Percentiles rank a stretch among this genome's conserved stretches.
Evolutionary conservation across 2,797 vertebrate species (phyloP).

Genomic region (Oceanodroma leucorhoa): DNA sequence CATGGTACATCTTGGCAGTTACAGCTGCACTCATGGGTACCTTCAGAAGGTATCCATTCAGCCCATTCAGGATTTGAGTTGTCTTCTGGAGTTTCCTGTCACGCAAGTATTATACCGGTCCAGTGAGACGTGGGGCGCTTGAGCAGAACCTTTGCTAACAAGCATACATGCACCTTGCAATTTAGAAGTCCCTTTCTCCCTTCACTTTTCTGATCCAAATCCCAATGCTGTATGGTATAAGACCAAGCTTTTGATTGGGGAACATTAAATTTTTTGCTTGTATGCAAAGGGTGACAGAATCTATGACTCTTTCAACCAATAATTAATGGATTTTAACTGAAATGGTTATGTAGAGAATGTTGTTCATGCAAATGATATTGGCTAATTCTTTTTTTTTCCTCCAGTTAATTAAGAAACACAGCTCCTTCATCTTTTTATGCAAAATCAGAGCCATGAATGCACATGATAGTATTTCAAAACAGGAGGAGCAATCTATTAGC

Average conservation of each 20-base stretch:
- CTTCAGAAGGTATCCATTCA: neutral
- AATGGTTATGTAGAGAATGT: neutral
- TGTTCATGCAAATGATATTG: slow-evolving; percentile 14
- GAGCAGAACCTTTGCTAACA: neutral
- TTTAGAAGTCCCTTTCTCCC: neutral
- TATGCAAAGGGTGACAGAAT: neutral
- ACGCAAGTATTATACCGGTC: neutral
- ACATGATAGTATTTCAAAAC: slow-evolving; percentile 3
- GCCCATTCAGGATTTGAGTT: neutral
- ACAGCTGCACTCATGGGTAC: neutral
- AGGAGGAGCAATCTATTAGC: neutral
- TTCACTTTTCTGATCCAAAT: neutral
- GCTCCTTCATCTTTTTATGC: slow-evolving; percentile 14
- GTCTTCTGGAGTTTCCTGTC: neutral
- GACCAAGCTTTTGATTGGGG: neutral
- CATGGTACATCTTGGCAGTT: neutral
- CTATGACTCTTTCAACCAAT: slow-evolving; percentile 7
- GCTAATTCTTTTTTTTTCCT: neutral
- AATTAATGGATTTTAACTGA: slow-evolving; percentile 23
- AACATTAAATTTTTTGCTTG: neutral
- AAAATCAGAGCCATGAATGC: neutral
- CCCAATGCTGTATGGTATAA: neutral
- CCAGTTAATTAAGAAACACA: slow-evolving; percentile 20
- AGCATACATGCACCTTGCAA: neutral
- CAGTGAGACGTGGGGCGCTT: accelerated